phyloP scores from a whole-genome alignment of 1,140 invertebrate genomes.

The Leguminivora glycinivorella region DNA sequence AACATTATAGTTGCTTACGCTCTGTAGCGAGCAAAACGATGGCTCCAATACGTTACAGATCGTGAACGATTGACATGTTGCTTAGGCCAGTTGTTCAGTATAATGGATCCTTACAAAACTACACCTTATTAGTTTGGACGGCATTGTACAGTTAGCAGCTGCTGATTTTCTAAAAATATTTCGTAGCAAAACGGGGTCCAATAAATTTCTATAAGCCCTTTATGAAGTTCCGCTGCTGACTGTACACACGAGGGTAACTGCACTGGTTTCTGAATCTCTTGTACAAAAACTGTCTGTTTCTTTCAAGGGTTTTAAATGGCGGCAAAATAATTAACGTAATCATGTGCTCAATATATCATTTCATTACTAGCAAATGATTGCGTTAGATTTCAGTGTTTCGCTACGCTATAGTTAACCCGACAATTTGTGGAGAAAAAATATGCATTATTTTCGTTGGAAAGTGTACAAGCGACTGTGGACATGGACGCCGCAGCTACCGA shows the following conservation, averaged over 20 bases:
- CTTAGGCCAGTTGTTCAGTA: neutral
- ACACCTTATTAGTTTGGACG: neutral
- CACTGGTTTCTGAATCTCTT: slow-evolving; percentile 22
- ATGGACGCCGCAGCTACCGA: slow-evolving; percentile 11
- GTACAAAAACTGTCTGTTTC: slow-evolving; percentile 16
- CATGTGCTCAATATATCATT: neutral
- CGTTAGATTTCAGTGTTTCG: slow-evolving; percentile 1
- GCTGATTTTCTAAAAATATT: neutral
- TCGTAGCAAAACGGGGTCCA: neutral
- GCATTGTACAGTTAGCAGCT: neutral
- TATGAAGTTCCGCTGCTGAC: neutral
- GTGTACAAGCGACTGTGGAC: slow-evolving; percentile 13
- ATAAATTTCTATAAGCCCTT: neutral
- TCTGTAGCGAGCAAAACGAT: too few species aligned
- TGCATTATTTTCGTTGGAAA: slow-evolving; percentile 54
- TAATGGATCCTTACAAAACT: neutral
- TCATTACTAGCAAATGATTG: neutral
- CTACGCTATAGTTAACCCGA: neutral
- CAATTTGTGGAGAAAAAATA: slow-evolving; percentile 56
- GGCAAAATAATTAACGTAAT: neutral
- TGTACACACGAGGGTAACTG: neutral
- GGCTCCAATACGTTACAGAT: too few species aligned
- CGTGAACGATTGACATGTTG: too few species aligned
- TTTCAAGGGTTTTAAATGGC: slow-evolving; percentile 3
- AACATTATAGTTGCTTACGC: too few species aligned